Conservation (phyloP, 1,140 invertebrate species). For the Pseudomyrmex dendroicus region DNA sequence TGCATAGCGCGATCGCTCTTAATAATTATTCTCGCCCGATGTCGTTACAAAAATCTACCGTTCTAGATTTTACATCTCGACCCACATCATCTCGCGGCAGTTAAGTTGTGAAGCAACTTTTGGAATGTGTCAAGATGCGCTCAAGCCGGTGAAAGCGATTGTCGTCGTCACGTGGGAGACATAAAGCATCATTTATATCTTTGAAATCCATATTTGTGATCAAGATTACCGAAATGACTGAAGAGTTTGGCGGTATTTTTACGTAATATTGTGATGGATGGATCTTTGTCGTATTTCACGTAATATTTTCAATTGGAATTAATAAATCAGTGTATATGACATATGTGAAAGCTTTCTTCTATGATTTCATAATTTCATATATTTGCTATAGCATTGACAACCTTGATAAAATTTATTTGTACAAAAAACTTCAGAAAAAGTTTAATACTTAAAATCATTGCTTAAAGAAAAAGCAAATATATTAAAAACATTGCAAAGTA, state of each 20-base stretch:
- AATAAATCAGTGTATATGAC: not conserved
- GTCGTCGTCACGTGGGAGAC: not conserved
- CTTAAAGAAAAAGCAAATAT: too few relatives aligned
- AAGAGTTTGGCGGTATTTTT: not conserved
- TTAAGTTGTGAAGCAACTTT: conserved; percentile 32
- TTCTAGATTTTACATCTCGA: conserved; percentile 15
- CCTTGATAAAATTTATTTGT: not conserved
- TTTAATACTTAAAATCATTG: too few relatives aligned
- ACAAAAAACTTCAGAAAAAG: not conserved
- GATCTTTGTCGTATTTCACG: not conserved
- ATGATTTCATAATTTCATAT: not conserved
- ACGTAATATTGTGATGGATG: not conserved
- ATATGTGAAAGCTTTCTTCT: not conserved
- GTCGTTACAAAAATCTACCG: conserved; percentile 5
- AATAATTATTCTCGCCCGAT: not conserved
- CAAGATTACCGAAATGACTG: conserved; percentile 26
- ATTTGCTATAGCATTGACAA: not conserved
- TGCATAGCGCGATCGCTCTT: not conserved
- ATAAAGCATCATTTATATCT: conserved; percentile 8
- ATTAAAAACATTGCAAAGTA: too few relatives aligned
- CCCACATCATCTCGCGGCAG: not conserved
- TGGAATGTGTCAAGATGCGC: conserved; percentile 4
- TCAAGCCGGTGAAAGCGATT: conserved; percentile 30
- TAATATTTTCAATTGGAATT: not conserved
- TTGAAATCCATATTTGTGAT: not conserved